Evolutionary conservation across 1,140 invertebrate species (phyloP).

Genomic region (Trinorchestia longiramus): DNA sequence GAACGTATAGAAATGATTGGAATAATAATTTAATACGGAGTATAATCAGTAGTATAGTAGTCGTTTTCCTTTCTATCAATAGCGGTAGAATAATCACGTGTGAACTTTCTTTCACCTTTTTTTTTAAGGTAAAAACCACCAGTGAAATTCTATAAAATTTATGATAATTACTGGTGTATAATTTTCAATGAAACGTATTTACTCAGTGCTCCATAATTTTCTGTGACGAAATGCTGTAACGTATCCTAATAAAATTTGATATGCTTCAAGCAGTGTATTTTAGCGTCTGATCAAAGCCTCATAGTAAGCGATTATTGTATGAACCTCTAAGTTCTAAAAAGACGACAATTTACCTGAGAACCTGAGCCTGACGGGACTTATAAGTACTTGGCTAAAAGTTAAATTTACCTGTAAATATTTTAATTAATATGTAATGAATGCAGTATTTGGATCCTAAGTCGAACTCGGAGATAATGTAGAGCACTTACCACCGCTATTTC

Average conservation of each 20-base stretch:
- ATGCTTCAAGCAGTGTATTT: background rate
- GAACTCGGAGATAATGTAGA: too few species aligned
- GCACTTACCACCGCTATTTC: background rate
- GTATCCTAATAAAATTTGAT: background rate
- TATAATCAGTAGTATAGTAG: too few species aligned
- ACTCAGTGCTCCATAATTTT: background rate
- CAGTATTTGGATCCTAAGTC: background rate
- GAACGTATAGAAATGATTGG: too few species aligned
- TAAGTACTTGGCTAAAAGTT: background rate
- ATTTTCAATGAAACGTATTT: too few species aligned
- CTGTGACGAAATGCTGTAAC: background rate
- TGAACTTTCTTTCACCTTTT: too few species aligned
- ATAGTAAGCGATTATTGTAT: background rate
- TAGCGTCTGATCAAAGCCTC: background rate
- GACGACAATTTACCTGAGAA: background rate
- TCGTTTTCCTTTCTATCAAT: too few species aligned
- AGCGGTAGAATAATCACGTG: too few species aligned
- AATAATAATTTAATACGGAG: too few species aligned
- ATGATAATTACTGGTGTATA: too few species aligned
- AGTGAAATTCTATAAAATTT: too few species aligned
- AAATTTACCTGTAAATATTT: background rate
- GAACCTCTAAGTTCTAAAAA: too few species aligned
- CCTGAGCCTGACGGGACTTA: background rate
- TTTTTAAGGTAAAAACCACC: too few species aligned
- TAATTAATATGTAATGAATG: background rate